phyloP scores from a whole-genome alignment of 2,888 invertebrate genomes.

The Agrochola lota region DNA sequence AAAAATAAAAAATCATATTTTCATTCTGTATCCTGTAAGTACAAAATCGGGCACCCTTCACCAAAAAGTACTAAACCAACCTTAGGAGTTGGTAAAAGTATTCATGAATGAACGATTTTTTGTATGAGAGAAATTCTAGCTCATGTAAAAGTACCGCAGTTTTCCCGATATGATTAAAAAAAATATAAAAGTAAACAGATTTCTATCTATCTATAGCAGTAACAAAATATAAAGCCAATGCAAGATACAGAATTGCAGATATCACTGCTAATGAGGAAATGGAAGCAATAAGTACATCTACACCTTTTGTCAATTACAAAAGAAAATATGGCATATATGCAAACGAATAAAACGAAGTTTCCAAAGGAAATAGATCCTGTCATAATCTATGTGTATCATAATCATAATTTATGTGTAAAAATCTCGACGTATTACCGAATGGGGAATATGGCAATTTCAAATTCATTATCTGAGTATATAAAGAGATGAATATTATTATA shows the following conservation, averaged over 20 bases:
- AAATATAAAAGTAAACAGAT: neutral
- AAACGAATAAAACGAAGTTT: neutral
- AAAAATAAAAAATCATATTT: too few relatives aligned
- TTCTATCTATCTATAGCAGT: neutral
- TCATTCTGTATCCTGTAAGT: too few relatives aligned
- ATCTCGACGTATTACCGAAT: conserved; percentile 8
- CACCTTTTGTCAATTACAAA: neutral
- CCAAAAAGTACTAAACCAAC: neutral
- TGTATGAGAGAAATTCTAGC: neutral
- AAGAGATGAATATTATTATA: too few relatives aligned
- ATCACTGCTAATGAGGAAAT: neutral
- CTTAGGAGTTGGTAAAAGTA: neutral
- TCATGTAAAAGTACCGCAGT: neutral
- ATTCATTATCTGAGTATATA: conserved; percentile 30
- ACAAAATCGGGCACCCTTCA: neutral
- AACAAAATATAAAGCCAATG: neutral
- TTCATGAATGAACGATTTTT: neutral
- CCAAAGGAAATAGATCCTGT: conserved; percentile 17
- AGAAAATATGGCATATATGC: neutral
- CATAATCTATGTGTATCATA: too few relatives aligned
- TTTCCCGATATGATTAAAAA: neutral
- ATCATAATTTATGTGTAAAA: conserved; percentile 44
- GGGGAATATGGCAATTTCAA: conserved; percentile 23
- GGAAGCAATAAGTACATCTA: neutral
- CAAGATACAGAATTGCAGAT: neutral